Evolutionary conservation across 2,797 vertebrate genomes (phyloP).

Genomic region (Gymnocypris eckloni): DNA sequence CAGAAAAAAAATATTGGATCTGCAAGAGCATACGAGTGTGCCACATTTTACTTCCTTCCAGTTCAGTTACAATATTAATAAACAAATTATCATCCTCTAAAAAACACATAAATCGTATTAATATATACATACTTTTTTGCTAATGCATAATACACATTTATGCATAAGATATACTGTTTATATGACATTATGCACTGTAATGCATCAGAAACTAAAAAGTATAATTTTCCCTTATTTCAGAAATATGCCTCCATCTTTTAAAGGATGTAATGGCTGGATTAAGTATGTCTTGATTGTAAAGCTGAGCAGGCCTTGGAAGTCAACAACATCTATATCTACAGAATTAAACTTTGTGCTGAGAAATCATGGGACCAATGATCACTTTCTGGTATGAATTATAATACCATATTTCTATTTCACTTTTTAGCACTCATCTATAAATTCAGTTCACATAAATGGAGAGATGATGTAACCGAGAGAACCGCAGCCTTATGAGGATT

Average conservation of each 20-base stretch:
- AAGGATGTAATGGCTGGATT: constrained; percentile 87
- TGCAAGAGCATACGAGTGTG: background rate
- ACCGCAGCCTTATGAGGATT: no score
- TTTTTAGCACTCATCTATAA: background rate
- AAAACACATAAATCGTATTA: background rate
- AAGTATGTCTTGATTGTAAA: constrained; percentile 90
- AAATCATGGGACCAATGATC: constrained; percentile 80
- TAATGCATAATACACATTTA: background rate
- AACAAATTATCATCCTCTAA: background rate
- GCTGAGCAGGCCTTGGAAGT: constrained; percentile 89
- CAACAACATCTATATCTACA: constrained; percentile 82
- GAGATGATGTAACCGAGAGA: background rate
- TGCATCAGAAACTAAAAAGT: background rate
- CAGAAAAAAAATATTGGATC: background rate
- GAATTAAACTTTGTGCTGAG: constrained; percentile 88
- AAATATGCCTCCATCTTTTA: constrained; percentile 91
- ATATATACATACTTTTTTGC: background rate
- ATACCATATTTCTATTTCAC: background rate
- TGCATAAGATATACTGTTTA: background rate
- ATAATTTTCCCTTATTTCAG: constrained; percentile 71
- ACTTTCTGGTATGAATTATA: constrained; percentile 81
- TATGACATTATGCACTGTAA: background rate
- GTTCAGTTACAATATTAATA: no score
- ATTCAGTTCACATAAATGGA: background rate
- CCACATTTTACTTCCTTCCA: background rate